These are phyloP conservation scores for Girardinichthys multiradiatus DNA, from an alignment of 2,113 vertebrate genomes.

Conservation along the genomic window DNA sequence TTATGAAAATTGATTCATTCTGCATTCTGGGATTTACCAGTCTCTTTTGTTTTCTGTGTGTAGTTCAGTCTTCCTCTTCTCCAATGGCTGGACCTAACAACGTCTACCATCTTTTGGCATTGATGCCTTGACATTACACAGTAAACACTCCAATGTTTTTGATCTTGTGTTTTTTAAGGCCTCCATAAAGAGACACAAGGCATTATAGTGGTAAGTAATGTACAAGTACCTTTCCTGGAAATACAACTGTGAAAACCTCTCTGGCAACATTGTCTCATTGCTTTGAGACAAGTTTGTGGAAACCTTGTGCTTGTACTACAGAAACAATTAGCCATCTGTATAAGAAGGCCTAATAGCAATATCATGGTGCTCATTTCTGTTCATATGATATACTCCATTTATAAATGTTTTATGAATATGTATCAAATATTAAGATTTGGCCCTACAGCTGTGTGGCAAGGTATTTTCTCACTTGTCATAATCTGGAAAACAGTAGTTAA, in stretches of 20 bases:
- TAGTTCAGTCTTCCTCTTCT: too few relatives aligned
- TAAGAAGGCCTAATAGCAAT: background rate
- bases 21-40: too few relatives aligned
- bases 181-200: background rate
- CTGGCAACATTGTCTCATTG: background rate
- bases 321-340: background rate
- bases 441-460: too few relatives aligned
- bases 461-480: too few relatives aligned
- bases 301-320: background rate
- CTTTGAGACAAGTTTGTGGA: background rate
- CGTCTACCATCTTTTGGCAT: background rate
- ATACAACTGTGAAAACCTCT: background rate
- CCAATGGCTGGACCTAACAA: too few relatives aligned
- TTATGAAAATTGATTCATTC: too few relatives aligned
- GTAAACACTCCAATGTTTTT: background rate
- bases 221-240: background rate
- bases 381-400: background rate
- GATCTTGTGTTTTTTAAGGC: background rate
- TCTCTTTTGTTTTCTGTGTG: too few relatives aligned
- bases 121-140: background rate
- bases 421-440: background rate
- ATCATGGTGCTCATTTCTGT: background rate
- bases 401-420: background rate
- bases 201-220: background rate
- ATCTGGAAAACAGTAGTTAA: too few relatives aligned